Evolutionary conservation across 2,113 vertebrate genomes (phyloP).

Genomic region (Myodes glareolus): DNA sequence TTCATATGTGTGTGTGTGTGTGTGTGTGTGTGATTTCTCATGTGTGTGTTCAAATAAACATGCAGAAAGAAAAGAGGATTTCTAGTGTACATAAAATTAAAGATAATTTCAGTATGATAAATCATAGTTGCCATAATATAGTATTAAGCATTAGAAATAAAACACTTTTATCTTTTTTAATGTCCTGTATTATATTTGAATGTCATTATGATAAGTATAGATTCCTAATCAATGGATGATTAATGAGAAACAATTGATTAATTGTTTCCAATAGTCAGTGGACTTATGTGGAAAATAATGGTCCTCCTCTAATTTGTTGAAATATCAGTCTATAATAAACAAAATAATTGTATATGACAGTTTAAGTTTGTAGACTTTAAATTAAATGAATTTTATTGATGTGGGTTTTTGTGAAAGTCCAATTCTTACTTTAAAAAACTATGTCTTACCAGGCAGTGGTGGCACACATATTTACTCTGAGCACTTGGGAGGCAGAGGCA

Average conservation of each 20-base stretch:
- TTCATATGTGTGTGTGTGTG: neutral
- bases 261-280: conserved; percentile 12
- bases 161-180: conserved; percentile 38
- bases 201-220: neutral
- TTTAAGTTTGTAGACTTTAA: conserved; percentile 14
- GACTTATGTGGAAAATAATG: neutral
- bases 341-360: neutral
- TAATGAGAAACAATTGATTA: neutral
- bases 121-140: conserved; percentile 11
- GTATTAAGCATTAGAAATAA: conserved; percentile 31
- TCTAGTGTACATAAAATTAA: conserved; percentile 33
- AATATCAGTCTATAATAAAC: conserved; percentile 33
- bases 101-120: conserved; percentile 34
- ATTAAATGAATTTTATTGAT: conserved; percentile 44
- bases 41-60: conserved; percentile 8
- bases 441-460: no score
- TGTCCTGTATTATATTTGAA: conserved; percentile 28
- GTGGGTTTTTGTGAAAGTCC: neutral
- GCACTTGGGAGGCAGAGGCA: no score
- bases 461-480: no score
- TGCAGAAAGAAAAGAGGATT: neutral
- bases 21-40: neutral
- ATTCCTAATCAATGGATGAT: neutral
- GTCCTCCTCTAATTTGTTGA: neutral
- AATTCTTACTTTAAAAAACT: neutral